Evolutionary conservation across 2,797 vertebrate species (phyloP), one percentile per base, ranked within the genome.

Genomic region (Poecilia picta): DNA sequence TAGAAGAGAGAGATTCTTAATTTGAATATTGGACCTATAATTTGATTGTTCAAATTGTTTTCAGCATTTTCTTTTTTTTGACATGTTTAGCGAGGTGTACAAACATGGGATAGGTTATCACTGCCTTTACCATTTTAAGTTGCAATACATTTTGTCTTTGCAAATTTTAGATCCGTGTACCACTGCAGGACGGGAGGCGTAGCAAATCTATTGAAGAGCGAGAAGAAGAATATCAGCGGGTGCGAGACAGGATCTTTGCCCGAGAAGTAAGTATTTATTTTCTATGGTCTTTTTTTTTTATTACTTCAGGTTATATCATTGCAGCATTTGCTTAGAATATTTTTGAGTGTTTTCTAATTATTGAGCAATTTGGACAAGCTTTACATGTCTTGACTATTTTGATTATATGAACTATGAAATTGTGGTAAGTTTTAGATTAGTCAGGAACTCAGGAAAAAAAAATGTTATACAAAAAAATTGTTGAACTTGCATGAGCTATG

Each of bases 161-260:
- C 43, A 75, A 83, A 81, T 95, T 81, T 90, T 95, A 99, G 98
- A 99, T 99, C 87, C 98, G 98, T 88, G 97, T 99, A 93, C 98
- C 98, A 81, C 96, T 99, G 93, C 98, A 99, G 96, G 98, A 99
- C 87, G 98, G 98, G 86, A 96, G 98, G 84, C 97, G 98, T 93
- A 99, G 98, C 95, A 99, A 99, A 95, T 99, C 98, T 83, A 99
- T 99, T 90, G 98, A 99, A 93, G 98, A 99, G 94, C 94, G 98
- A 86, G 98, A 99, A 91, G 98, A 99, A 81, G 98, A 99, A 88
- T 99, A 99, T 94, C 98, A 99, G 94, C 96, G 98, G 88, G 98
- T 97, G 94, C 97, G 98, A 95, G 98, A 99, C 95, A 96, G 98
- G 92, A 99, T 99, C 90, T 99, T 99, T 96, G 98, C 98, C 88